Evolutionary conservation across 2,797 vertebrate genomes (phyloP).

Genomic region (Phoxinus dragarum): DNA sequence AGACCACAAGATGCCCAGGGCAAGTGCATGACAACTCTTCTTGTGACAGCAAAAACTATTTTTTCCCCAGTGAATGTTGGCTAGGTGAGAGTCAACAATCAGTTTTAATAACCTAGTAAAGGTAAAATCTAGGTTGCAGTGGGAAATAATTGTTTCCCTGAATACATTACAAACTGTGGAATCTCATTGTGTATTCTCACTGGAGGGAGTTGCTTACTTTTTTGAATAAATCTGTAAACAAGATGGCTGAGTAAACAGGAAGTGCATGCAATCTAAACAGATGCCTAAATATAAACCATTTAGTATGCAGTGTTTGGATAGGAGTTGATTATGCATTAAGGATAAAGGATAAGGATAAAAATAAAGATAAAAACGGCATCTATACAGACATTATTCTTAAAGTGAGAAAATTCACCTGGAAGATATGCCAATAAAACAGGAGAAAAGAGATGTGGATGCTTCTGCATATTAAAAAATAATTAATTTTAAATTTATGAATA

Average conservation of each 20-base stretch:
- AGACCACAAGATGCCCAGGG: slow-evolving; percentile 37
- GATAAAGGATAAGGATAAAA: background rate
- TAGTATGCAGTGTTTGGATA: background rate
- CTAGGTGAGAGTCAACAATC: slow-evolving; percentile 36
- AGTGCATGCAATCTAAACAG: slow-evolving; percentile 11
- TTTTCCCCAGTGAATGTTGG: background rate
- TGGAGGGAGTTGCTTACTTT: slow-evolving; percentile 15
- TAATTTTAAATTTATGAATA: background rate
- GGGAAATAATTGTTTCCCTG: slow-evolving; percentile 7
- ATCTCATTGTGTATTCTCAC: slow-evolving; percentile 33
- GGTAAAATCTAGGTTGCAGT: slow-evolving; percentile 21
- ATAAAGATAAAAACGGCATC: background rate
- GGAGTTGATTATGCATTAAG: background rate
- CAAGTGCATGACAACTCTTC: slow-evolving; percentile 25
- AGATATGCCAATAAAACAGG: background rate
- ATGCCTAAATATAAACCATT: slow-evolving; percentile 24
- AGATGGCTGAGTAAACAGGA: slow-evolving; percentile 13
- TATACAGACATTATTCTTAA: background rate
- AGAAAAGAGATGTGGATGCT: slow-evolving; percentile 6
- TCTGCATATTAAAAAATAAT: background rate
- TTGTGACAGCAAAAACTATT: slow-evolving; percentile 21
- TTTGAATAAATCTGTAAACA: slow-evolving; percentile 34
- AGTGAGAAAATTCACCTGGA: background rate
- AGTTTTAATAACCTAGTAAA: slow-evolving; percentile 24
- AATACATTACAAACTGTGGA: slow-evolving; percentile 12